Evolutionary conservation across 2,113 vertebrate species (phyloP).

Genomic region (Phalacrocorax pelagicus): DNA sequence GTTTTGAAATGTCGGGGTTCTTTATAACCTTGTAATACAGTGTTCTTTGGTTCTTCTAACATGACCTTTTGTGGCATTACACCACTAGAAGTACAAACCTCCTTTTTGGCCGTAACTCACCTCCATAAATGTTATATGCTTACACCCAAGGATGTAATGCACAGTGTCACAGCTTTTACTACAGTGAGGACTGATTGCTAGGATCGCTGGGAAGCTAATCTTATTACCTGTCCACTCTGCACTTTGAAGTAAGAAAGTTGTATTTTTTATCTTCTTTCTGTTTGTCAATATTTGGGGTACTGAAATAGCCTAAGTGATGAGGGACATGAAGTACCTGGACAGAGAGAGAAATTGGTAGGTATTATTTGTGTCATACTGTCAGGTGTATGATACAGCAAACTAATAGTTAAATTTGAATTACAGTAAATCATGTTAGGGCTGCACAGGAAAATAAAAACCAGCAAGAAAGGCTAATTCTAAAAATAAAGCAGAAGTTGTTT

Average conservation of each 20-base stretch:
- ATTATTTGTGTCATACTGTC: background rate
- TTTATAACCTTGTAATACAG: background rate
- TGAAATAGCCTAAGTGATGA: background rate
- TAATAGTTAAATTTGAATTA: constrained; percentile 17
- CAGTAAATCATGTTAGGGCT: constrained; percentile 2
- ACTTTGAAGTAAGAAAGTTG: background rate
- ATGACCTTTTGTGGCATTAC: background rate
- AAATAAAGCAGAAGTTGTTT: constrained; percentile 61
- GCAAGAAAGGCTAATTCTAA: constrained; percentile 26
- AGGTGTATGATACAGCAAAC: background rate
- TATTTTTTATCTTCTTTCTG: background rate
- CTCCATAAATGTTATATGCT: background rate
- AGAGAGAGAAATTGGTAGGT: background rate
- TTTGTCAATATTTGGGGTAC: background rate
- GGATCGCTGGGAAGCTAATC: background rate
- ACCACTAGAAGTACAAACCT: background rate
- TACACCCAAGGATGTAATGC: background rate
- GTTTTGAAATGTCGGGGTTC: background rate
- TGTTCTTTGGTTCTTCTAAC: background rate
- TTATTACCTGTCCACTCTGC: background rate
- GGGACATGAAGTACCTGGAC: background rate
- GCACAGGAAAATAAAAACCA: constrained; percentile 48
- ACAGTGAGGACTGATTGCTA: background rate
- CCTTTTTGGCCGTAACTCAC: background rate
- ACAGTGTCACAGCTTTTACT: background rate